Percentiles rank a stretch among this genome's conserved stretches.
phyloP scores from a whole-genome alignment of 2,888 invertebrate genomes.

The Galerucella pusilla region DNA sequence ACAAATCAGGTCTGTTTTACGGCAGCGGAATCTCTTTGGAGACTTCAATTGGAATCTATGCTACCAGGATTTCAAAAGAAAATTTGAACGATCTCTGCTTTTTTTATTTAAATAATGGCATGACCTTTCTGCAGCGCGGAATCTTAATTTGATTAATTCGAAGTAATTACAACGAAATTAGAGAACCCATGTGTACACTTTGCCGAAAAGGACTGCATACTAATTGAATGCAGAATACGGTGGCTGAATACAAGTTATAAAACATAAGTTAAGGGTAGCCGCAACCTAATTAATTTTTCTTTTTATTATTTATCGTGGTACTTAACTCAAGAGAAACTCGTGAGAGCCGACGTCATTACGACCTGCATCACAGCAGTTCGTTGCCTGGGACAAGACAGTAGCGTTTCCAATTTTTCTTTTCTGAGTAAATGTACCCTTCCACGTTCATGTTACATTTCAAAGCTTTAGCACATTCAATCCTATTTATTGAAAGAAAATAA shows the following conservation, averaged over 20 bases:
- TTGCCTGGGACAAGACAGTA: slow-evolving; percentile 1
- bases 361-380: slow-evolving; percentile 8
- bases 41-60: no score
- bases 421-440: no score
- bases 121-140: neutral
- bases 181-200: neutral
- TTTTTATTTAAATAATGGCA: neutral
- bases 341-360: slow-evolving; percentile 21
- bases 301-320: slow-evolving; percentile 21
- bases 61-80: neutral
- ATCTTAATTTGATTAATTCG: neutral
- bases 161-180: neutral
- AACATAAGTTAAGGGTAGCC: slow-evolving; percentile 17
- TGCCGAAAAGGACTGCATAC: neutral
- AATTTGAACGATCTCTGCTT: neutral
- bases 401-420: neutral
- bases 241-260: slow-evolving; percentile 16
- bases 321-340: slow-evolving; percentile 9
- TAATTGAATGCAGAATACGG: slow-evolving; percentile 17
- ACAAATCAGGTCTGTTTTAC: no score
- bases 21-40: no score
- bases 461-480: no score
- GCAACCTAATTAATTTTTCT: slow-evolving; percentile 22
- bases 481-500: no score
- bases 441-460: no score